Evolutionary conservation across 2,888 invertebrate species (phyloP).

Genomic region (Orthosia gracilis): DNA sequence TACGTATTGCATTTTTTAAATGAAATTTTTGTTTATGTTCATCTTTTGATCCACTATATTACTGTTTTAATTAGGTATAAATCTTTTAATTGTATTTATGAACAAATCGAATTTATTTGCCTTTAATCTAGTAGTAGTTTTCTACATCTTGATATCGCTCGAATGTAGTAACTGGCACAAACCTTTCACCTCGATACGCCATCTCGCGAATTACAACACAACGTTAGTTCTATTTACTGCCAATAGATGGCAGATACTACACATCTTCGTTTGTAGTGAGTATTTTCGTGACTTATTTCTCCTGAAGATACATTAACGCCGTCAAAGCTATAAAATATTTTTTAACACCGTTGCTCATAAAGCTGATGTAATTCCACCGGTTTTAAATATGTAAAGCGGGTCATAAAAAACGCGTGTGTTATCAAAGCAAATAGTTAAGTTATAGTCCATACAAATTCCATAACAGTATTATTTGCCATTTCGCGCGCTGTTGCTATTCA

Average conservation of each 20-base stretch:
- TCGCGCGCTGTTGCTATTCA: too few species aligned
- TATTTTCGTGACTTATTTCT: slow-evolving; percentile 1
- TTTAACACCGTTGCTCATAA: too few species aligned
- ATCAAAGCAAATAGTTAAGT: too few species aligned
- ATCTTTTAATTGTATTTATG: not conserved
- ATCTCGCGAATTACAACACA: slow-evolving; percentile 29
- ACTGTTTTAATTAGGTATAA: not conserved
- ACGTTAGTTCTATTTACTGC: slow-evolving; percentile 6
- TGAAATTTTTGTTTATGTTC: not conserved
- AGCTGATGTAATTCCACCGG: too few species aligned
- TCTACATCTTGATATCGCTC: not conserved
- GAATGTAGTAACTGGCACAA: not conserved
- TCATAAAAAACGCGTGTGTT: too few species aligned
- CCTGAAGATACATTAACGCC: not conserved
- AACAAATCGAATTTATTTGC: not conserved
- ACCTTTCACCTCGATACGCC: slow-evolving; percentile 25
- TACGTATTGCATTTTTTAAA: not conserved
- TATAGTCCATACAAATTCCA: too few species aligned
- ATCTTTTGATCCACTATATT: not conserved
- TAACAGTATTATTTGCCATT: too few species aligned
- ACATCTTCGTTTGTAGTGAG: not conserved
- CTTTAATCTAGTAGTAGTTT: not conserved
- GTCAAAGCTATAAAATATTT: too few species aligned
- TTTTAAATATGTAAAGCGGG: too few species aligned
- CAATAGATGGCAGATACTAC: slow-evolving; percentile 47